Percentiles rank a stretch among this genome's conserved stretches.
Conservation (phyloP, 2,797 vertebrate species). For the Neosilurus mollespiculum region DNA sequence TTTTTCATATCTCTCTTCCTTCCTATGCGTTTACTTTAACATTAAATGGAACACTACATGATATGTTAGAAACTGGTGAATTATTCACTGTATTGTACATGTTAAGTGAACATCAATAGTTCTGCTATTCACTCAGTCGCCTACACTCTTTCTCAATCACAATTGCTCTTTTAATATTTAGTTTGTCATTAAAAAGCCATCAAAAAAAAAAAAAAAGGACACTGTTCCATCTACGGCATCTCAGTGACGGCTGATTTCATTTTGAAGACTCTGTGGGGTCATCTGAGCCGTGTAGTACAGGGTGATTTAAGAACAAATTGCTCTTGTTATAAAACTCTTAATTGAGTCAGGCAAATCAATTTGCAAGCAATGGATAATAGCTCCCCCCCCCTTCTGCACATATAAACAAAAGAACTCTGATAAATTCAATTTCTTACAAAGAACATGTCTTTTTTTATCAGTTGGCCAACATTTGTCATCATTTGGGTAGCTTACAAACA, state of each 20-base stretch:
- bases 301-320: slow-evolving; percentile 16
- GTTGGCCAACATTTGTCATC: background rate
- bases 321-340: background rate
- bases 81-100: background rate
- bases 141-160: background rate
- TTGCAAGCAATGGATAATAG: slow-evolving; percentile 10
- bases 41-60: background rate
- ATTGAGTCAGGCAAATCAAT: slow-evolving; percentile 14
- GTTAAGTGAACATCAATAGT: slow-evolving; percentile 23
- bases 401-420: background rate
- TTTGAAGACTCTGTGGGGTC: background rate
- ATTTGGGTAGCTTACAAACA: background rate
- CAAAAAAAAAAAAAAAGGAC: too few relatives aligned
- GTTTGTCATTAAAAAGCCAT: slow-evolving; percentile 29
- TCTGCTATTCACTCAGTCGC: background rate
- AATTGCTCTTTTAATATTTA: background rate
- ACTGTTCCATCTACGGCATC: slow-evolving; percentile 2
- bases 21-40: background rate
- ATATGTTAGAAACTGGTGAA: background rate
- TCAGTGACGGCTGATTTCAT: slow-evolving; percentile 3
- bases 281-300: slow-evolving; percentile 22
- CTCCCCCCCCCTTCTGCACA: background rate
- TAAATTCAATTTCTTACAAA: too few relatives aligned
- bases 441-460: background rate
- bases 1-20: background rate